Conservation (phyloP, 2,113 vertebrate genomes). For the Anolis carolinensis region DNA sequence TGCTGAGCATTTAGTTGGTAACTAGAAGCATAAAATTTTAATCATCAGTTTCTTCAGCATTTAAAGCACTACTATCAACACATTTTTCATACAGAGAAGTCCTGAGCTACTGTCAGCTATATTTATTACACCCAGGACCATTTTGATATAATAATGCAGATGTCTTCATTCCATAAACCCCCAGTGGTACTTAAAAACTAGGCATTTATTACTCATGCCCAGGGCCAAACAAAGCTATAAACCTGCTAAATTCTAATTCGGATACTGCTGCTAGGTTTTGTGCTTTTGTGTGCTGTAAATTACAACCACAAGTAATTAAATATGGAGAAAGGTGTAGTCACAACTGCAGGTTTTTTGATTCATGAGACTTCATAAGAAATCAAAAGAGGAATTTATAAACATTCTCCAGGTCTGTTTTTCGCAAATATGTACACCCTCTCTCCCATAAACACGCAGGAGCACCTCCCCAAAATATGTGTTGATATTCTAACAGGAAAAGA, state of each 20-base stretch:
- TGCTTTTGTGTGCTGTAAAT: conserved; percentile 71
- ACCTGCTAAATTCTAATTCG: conserved; percentile 75
- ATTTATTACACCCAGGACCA: conserved; percentile 83
- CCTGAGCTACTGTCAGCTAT: conserved; percentile 79
- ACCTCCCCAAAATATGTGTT: conserved; percentile 22
- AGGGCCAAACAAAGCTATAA: conserved; percentile 81
- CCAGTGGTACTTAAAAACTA: conserved; percentile 79
- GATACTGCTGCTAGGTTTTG: conserved; percentile 67
- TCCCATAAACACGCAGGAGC: background rate
- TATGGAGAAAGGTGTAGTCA: conserved; percentile 72
- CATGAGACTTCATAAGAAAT: conserved; percentile 68
- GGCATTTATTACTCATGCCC: conserved; percentile 81
- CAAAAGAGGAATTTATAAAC: conserved; percentile 65
- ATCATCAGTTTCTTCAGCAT: conserved; percentile 77
- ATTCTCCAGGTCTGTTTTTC: conserved; percentile 51
- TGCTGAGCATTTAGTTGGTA: conserved; percentile 76
- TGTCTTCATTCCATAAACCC: conserved; percentile 82
- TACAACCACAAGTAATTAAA: conserved; percentile 73
- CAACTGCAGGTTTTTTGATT: conserved; percentile 65
- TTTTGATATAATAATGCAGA: conserved; percentile 86
- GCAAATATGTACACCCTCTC: background rate
- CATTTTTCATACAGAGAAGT: conserved; percentile 81
- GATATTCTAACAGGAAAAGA: conserved; percentile 41
- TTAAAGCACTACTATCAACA: conserved; percentile 80
- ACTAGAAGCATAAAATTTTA: conserved; percentile 80